Conservation (phyloP, 37 sponge, comb jelly and placozoan species). For the Dysidea cf. avara region DNA sequence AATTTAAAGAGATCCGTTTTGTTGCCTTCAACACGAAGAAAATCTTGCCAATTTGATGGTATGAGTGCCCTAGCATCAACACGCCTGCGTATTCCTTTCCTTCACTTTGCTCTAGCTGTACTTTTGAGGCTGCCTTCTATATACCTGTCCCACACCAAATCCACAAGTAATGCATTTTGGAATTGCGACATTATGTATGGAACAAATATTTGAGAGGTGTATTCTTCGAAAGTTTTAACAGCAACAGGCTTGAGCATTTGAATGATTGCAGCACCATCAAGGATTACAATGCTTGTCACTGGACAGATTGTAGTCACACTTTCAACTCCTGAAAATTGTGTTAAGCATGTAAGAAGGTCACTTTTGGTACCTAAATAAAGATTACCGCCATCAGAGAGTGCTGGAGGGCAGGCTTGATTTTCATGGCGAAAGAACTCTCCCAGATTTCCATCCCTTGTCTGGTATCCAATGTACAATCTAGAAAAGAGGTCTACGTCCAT, state of each 20-base stretch:
- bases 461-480: constrained; percentile 23
- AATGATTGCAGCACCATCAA: constrained; percentile 43
- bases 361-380: no score
- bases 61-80: constrained; percentile 18
- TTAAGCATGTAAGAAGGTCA: constrained; percentile 18
- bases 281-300: no score
- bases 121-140: no score
- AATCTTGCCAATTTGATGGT: constrained; percentile 24
- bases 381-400: no score
- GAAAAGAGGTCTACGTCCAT: constrained; percentile 20
- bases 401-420: no score
- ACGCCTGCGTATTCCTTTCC: constrained; percentile 27
- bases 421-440: no score
- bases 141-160: constrained; percentile 51
- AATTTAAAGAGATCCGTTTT: constrained; percentile 15
- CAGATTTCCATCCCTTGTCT: constrained; percentile 24
- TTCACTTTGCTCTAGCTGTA: constrained; percentile 32
- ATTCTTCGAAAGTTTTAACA: constrained; percentile 26
- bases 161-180: constrained; percentile 25
- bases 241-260: constrained; percentile 40
- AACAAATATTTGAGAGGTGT: constrained; percentile 27
- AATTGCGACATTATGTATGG: constrained; percentile 30
- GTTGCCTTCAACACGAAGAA: not conserved
- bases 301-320: no score
- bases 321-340: no score